Evolutionary conservation across 2,888 invertebrate genomes (phyloP), one percentile per base, ranked within the genome.

Genomic region (Coenonympha arcania): DNA sequence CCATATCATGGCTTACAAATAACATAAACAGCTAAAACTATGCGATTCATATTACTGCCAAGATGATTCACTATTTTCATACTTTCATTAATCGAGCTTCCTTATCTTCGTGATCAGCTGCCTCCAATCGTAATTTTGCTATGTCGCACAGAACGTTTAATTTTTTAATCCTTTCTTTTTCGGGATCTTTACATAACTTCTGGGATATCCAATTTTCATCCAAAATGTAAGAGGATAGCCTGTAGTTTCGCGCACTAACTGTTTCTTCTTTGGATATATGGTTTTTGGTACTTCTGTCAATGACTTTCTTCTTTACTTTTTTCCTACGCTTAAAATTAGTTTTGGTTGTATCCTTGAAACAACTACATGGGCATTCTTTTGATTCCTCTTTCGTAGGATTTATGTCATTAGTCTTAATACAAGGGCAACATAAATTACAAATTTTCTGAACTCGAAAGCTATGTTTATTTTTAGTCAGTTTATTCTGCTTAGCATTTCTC

Each of bases 301-400:
- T 34, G n/a, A 31, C 26, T 22, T 47, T 41, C 51, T 13, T 31
- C n/a, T 11, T 46, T 18, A 54, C n/a, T 50, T 76, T 77, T 65
- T 73, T 78, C 46, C 69, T 73, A 3, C 68, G 64, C 57, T 76
- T 80, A 44, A 70, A 67, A 48, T 73, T 69, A 22, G 57, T 63
- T 18, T 61, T 66, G 22, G 57, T 63, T 18, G 60, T 66, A 20
- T 36, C 16, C 4, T 16, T 24, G 16, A 20, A 39, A 16, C 22
- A 31, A 31, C 8, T 8, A 13, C 19, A 19, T 8, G 6, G n/a
- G 8, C 26, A 9, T 13, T n/a, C 24, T 26, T 28, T 40, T 8
- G 11, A 6, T 9, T 11, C 13, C 6, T 40, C 24, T 6, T 4
- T 41, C 18, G 41, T 18, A 28, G 16, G n/a, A n/a, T n/a, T n/a